Evolutionary conservation across 2,113 vertebrate genomes (phyloP), one percentile per base, ranked within the genome.

Genomic region (Python bivittatus): DNA sequence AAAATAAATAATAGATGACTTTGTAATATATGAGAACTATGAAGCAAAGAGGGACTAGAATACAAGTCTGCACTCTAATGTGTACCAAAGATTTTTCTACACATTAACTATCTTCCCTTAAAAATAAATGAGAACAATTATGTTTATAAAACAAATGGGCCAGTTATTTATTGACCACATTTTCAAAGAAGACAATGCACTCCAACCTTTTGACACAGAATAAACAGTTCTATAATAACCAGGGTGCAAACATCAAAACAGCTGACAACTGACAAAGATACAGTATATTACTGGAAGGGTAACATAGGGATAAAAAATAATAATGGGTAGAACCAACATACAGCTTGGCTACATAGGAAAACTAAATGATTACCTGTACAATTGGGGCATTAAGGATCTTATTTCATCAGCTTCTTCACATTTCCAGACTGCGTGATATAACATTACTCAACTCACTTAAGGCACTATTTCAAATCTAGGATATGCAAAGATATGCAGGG

Each of bases 61-160:
- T 92, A 92, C 87, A 95, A 91, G 58, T 90, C 91, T 95, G 91
- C 61, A n/a, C 92, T 95, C 93, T 95, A 96, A 96, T 90, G 94
- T 87, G 42, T 72, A 79, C 15, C 83, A 92, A 95, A 96, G 38
- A 54, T 95, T 94, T 95, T 93, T 48, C 52, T 56, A 42, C 15
- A 52, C 91, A 94, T 89, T 94, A 96, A 94, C 88, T 33, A 87
- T 68, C 38, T 91, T 94, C 96, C 92, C 58, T 92, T 7, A 94
- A 83, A 92, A 72, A 88, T 94, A 94, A 93, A 95, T 93, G 17
- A 91, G 84, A 93, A 12, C 10, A 90, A 86, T 72, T 33, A 85
- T 93, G 93, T 96, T 96, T 93, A 94, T 5, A 17, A 96, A 96
- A 54, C 29, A 94, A 95, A 68, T 1, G 84, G 79, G 60, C 1